A percentile compares a stretch with the other conserved stretches of the same genome.
Conservation (phyloP, 2,888 invertebrate species). For the Zaprionus obscuricornis region DNA sequence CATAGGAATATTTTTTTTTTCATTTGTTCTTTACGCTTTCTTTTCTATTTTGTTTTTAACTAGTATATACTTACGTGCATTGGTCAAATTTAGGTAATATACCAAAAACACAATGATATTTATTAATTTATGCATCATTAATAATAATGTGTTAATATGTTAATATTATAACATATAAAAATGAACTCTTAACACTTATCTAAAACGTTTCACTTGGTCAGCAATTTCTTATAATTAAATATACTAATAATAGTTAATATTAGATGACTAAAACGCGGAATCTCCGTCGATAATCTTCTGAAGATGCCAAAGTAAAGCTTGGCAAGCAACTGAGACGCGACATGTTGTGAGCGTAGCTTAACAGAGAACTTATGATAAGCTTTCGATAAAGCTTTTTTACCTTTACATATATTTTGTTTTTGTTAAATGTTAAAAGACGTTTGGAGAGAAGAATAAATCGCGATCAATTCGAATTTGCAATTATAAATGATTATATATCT, state of each 20-base stretch:
- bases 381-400: conserved; percentile 55
- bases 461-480: no score
- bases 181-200: conserved; percentile 19
- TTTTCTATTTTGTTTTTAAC: conserved; percentile 9
- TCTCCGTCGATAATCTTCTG: conserved; percentile 22
- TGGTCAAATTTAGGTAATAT: conserved; percentile 30
- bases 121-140: conserved; percentile 40
- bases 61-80: conserved; percentile 60
- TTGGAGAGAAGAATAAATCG: background rate
- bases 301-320: conserved; percentile 49
- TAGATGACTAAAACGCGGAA: conserved; percentile 43
- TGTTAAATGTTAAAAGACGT: background rate
- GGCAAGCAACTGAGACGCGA: conserved; percentile 34
- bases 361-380: conserved; percentile 38
- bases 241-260: conserved; percentile 21
- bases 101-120: conserved; percentile 27
- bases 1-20: no score
- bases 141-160: no score
- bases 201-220: conserved; percentile 60
- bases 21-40: conserved; percentile 12
- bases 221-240: conserved; percentile 33
- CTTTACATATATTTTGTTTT: background rate
- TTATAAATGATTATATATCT: no score
- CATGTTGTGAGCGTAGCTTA: conserved; percentile 29
- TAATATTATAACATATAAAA: conserved; percentile 15